phyloP scores from a whole-genome alignment of 2,113 vertebrate genomes.

The Canis aureus region DNA sequence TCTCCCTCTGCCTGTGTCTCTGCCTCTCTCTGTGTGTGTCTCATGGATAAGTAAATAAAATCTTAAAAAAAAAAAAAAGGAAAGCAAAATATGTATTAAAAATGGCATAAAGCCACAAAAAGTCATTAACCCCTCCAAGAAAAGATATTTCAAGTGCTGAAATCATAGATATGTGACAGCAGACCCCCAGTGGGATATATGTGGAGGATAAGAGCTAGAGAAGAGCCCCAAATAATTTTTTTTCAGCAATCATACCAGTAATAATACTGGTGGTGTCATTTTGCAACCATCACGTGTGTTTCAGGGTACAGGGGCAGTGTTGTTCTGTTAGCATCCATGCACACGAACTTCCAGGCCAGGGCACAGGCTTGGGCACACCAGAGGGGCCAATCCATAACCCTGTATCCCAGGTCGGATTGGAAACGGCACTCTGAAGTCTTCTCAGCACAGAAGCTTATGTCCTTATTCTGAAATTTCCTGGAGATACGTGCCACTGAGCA shows the following conservation, averaged over 20 bases:
- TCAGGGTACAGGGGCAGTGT: background rate
- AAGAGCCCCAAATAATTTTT: background rate
- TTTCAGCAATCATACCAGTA: background rate
- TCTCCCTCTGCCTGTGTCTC: too few relatives aligned
- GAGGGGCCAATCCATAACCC: background rate
- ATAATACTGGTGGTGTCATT: background rate
- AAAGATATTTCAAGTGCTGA: background rate
- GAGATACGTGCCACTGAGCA: background rate
- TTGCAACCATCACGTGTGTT: background rate
- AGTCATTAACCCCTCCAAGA: background rate
- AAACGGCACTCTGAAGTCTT: background rate
- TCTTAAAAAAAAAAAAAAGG: too few relatives aligned
- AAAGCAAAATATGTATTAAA: background rate
- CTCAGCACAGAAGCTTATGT: background rate
- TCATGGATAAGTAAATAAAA: too few relatives aligned
- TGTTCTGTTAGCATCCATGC: too few relatives aligned
- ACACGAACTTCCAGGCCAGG: too few relatives aligned
- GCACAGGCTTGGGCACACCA: background rate
- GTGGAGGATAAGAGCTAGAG: background rate
- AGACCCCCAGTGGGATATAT: background rate
- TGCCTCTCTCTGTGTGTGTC: too few relatives aligned
- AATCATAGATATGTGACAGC: background rate
- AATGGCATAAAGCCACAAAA: background rate
- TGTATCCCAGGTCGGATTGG: background rate
- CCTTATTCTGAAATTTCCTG: background rate